Conservation (phyloP, 92 coral and sea anemone species). For the Plumapathes pennacea region DNA sequence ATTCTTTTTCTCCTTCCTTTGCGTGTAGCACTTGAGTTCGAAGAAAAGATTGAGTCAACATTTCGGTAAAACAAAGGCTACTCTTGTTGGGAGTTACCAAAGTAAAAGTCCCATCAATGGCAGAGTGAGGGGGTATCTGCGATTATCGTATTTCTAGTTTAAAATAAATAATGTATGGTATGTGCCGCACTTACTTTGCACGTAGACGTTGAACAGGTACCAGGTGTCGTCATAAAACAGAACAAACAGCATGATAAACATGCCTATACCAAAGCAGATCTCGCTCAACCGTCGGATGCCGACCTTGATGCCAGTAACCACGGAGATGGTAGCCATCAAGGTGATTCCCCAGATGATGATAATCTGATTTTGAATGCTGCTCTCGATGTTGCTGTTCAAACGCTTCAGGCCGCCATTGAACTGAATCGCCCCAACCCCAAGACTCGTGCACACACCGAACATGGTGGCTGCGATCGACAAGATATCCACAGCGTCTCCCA, state of each 20-base stretch:
- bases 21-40: no score
- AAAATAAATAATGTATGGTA: no score
- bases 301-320: constrained; percentile 73
- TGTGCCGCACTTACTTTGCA: no score
- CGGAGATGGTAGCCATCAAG: constrained; percentile 79
- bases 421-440: constrained; percentile 85
- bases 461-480: constrained; percentile 82
- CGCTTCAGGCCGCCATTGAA: constrained; percentile 72
- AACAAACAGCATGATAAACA: constrained; percentile 69
- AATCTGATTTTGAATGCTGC: constrained; percentile 53
- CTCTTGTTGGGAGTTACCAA: no score
- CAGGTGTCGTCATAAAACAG: constrained; percentile 78
- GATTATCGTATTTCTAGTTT: no score
- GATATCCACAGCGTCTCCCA: constrained; percentile 83
- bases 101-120: no score
- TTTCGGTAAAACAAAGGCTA: no score
- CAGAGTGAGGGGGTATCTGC: no score
- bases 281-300: constrained; percentile 90
- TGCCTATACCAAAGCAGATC: constrained; percentile 74
- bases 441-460: constrained; percentile 97
- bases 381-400: constrained; percentile 43
- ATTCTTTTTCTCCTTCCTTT: no score
- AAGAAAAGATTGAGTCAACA: no score
- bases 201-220: constrained; percentile 68
- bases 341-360: constrained; percentile 89